phyloP scores from a whole-genome alignment of 2,888 invertebrate genomes.

The Mamestra brassicae region DNA sequence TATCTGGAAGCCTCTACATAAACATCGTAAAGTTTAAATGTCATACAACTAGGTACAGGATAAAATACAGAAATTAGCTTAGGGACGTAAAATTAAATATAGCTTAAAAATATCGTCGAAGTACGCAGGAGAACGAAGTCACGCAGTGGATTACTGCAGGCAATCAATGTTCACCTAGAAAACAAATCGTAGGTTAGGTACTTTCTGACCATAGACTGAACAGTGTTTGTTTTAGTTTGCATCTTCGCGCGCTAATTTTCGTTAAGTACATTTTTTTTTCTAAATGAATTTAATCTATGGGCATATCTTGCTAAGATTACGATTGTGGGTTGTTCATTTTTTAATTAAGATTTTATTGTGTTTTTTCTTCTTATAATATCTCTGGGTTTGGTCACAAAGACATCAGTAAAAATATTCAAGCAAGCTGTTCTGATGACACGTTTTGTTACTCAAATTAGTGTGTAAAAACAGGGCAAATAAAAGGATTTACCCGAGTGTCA shows the following conservation, averaged over 20 bases:
- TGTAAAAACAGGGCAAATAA: too few species aligned
- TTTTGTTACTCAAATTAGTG: background rate
- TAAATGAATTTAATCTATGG: background rate
- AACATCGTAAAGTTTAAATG: conserved; percentile 79
- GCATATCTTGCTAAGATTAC: background rate
- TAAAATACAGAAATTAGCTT: conserved; percentile 74
- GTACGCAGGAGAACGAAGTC: conserved; percentile 70
- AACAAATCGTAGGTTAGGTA: conserved; percentile 66
- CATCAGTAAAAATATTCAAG: background rate
- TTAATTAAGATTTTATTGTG: background rate
- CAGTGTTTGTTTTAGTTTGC: background rate
- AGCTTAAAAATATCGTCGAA: conserved; percentile 69
- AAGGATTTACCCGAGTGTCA: too few species aligned
- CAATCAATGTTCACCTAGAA: conserved; percentile 89
- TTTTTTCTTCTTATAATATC: background rate
- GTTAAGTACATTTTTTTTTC: background rate
- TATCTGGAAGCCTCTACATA: conserved; percentile 90
- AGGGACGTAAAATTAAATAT: conserved; percentile 58
- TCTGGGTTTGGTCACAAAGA: background rate
- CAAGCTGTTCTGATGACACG: background rate
- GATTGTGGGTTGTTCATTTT: background rate
- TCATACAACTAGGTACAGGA: conserved; percentile 71
- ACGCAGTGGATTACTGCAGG: conserved; percentile 74
- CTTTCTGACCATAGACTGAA: conserved; percentile 13
- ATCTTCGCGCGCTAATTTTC: conserved; percentile 8